Evolutionary conservation across 23 tunicate genomes (phyloP).

Genomic region (Oikopleura vanhoeffeni): DNA sequence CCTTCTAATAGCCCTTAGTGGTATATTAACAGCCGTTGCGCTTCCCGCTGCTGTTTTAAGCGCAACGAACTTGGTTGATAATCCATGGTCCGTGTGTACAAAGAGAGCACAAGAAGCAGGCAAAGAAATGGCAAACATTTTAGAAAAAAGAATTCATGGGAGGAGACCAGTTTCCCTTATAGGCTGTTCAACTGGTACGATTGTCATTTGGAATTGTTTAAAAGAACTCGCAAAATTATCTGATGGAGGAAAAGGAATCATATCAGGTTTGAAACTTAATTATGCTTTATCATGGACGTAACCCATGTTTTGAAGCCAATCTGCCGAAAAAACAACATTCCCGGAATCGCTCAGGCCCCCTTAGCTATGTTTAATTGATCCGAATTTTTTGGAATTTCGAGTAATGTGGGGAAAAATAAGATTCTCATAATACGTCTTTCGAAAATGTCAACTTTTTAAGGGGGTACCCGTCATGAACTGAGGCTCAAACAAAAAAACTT

Average conservation of each 20-base stretch:
- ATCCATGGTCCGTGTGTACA: conserved; percentile 95
- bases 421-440: too few species aligned
- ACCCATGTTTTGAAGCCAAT: too few species aligned
- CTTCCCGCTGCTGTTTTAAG: conserved; percentile 11
- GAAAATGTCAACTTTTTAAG: too few species aligned
- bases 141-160: conserved; percentile 66
- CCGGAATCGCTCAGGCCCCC: too few species aligned
- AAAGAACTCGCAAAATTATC: conserved; percentile 62
- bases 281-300: too few species aligned
- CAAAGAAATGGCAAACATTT: conserved; percentile 64
- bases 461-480: too few species aligned
- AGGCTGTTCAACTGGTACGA: conserved; percentile 70
- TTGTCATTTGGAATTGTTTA: conserved; percentile 66
- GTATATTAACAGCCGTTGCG: background rate
- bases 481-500: too few species aligned
- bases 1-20: background rate
- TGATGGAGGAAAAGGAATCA: conserved; percentile 19
- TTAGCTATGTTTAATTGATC: too few species aligned
- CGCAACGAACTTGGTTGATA: conserved; percentile 71
- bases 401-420: too few species aligned
- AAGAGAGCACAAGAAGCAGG: conserved; percentile 69
- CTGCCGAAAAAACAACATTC: too few species aligned
- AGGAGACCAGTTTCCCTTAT: conserved; percentile 78
- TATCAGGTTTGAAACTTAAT: background rate
- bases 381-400: too few species aligned